These are phyloP conservation scores for Melieria crassipennis DNA, from an alignment of 2,888 invertebrate genomes.

Conservation along the genomic window DNA sequence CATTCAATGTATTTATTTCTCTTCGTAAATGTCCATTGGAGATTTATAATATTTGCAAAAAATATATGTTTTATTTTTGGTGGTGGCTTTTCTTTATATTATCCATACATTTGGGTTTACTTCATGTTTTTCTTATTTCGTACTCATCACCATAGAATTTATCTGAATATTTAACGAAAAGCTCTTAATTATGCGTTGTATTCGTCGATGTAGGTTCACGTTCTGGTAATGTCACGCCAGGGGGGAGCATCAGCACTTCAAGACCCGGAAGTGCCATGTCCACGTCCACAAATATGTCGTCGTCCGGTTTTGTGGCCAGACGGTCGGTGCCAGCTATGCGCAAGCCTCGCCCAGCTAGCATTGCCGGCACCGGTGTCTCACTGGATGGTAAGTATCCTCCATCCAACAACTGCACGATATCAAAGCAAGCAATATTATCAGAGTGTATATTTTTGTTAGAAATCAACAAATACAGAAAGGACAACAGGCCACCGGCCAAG, in stretches of 20 bases:
- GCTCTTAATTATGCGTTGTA: slow-evolving; percentile 30
- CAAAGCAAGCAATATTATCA: slow-evolving; percentile 1
- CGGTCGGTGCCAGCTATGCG: slow-evolving; percentile 71
- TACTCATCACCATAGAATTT: not conserved
- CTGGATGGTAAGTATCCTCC: slow-evolving; percentile 58
- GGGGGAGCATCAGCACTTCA: slow-evolving; percentile 72
- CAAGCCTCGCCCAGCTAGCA: slow-evolving; percentile 83
- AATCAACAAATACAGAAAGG: slow-evolving; percentile 64
- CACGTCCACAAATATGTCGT: slow-evolving; percentile 73
- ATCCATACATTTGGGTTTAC: not conserved
- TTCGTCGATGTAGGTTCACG: slow-evolving; percentile 70
- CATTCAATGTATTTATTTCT: no score
- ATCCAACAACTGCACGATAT: not conserved
- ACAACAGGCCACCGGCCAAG: slow-evolving; percentile 67
- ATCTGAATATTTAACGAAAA: not conserved
- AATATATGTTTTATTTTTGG: slow-evolving; percentile 22
- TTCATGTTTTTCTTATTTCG: not conserved
- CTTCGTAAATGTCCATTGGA: no score
- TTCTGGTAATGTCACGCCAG: slow-evolving; percentile 79
- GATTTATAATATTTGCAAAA: not conserved
- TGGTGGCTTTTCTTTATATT: slow-evolving; percentile 26
- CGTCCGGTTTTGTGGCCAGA: slow-evolving; percentile 71
- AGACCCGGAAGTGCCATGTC: slow-evolving; percentile 90
- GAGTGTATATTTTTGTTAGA: slow-evolving; percentile 45
- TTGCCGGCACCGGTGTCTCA: slow-evolving; percentile 85